Conservation (phyloP, 2,797 vertebrate genomes). For the Centroberyx gerrardi region DNA sequence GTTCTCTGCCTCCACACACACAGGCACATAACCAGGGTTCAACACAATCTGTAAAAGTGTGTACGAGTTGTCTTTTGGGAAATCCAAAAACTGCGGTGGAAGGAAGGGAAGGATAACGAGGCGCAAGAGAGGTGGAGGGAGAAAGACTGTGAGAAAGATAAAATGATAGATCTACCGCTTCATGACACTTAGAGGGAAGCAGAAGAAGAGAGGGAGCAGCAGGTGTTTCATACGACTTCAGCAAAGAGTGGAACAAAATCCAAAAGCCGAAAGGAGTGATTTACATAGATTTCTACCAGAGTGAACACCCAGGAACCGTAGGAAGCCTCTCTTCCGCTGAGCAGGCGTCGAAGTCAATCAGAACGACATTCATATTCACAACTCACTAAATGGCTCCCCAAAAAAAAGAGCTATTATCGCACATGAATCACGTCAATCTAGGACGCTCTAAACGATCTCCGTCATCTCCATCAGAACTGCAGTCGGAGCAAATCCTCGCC, state of each 20-base stretch:
- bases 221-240: background rate
- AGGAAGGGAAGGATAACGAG: background rate
- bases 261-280: background rate
- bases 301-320: conserved; percentile 11
- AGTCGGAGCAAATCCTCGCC: conserved; percentile 18
- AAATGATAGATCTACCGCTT: background rate
- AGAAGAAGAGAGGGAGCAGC: background rate
- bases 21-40: background rate
- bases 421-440: conserved; percentile 51
- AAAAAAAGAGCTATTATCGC: conserved; percentile 38
- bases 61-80: background rate
- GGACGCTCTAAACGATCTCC: conserved; percentile 10
- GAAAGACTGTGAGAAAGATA: conserved; percentile 1
- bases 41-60: conserved; percentile 9
- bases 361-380: conserved; percentile 26
- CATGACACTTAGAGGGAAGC: background rate
- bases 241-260: background rate
- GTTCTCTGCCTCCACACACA: conserved; percentile 11
- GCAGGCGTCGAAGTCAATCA: conserved; percentile 21
- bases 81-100: background rate
- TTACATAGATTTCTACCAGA: background rate
- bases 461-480: background rate
- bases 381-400: conserved; percentile 26
- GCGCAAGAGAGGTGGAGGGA: background rate
- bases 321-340: conserved; percentile 17